Evolutionary conservation across 2,797 vertebrate species (phyloP), one percentile per base, ranked within the genome.

Genomic region (Rousettus madagascariensis): DNA sequence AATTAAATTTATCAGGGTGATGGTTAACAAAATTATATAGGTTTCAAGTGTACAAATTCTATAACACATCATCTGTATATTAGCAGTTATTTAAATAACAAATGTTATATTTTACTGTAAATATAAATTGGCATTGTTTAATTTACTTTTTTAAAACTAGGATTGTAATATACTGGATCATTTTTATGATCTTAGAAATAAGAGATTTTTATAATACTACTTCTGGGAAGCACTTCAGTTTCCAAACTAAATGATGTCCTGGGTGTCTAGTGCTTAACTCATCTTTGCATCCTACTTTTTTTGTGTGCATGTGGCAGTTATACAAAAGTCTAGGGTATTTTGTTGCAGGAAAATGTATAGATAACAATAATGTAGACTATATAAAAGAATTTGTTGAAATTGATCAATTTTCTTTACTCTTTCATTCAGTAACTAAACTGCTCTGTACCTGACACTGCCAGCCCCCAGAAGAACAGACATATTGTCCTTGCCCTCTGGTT

Each of bases 341-440:
- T 38, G 78, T 41, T 84, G 8, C 30, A 96, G 85, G 41, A 74
- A 85, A 53, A 84, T 43, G 65, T 66, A 4, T 71, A 85, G 36
- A 87, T 15, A 80, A 4, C 28, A 75, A 28, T 78, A 69, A 71
- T 90, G 51, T 36, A 80, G 30, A 94, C 65, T n/a, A 38, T 15
- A 28, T 80, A 36, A 83, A 86, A 83, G 30, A 95, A 95, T 91
- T 89, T 88, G 22, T 30, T 59, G 41, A 19, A 94, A 79, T 24
- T 96, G 55, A 41, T 89, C 74, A 86, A 75, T 94, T 90, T 28
- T 85, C 66, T 94, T 94, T 36, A 59, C n/a, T 96, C 66, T 87
- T 83, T 95, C 36, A 90, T 91, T 80, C 20, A 83, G 0, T 92
- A 88, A 91, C 79, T 96, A 16, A 89, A 92, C 38, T 91, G 41